Evolutionary conservation across 2,113 vertebrate species (phyloP).

Genomic region (Xenopus laevis): DNA sequence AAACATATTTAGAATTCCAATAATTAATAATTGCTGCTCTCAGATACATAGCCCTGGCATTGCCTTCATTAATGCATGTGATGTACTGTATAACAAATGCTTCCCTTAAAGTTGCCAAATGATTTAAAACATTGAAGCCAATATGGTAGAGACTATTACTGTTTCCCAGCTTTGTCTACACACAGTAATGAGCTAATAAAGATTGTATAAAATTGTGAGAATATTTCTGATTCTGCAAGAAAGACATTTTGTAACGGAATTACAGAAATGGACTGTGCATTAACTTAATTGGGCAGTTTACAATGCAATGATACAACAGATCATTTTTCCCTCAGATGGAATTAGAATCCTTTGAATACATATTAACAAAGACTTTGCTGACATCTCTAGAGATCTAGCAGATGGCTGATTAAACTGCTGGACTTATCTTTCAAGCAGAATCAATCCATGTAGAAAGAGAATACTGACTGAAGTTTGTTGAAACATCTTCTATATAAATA

Average conservation of each 20-base stretch:
- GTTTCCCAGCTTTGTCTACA: neutral
- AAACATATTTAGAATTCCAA: neutral
- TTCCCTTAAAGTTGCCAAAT: neutral
- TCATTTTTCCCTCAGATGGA: constrained; percentile 8
- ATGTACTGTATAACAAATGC: neutral
- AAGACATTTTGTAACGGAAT: neutral
- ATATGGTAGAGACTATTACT: constrained; percentile 13
- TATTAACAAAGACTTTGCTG: constrained; percentile 7
- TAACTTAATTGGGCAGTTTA: constrained; percentile 22
- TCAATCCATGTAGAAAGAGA: no score
- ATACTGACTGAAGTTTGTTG: no score
- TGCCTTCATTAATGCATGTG: neutral
- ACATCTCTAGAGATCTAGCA: constrained; percentile 8
- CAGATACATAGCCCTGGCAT: neutral
- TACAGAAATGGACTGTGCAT: constrained; percentile 5
- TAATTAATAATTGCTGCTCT: neutral
- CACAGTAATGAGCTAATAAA: constrained; percentile 7
- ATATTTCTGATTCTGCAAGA: constrained; percentile 7
- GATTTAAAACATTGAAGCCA: constrained; percentile 11
- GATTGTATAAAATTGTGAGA: neutral
- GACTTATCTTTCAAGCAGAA: constrained; percentile 11
- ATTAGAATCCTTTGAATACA: constrained; percentile 25
- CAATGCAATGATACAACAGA: constrained; percentile 14
- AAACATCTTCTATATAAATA: no score
- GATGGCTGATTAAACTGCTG: constrained; percentile 19